Percentiles rank a stretch among this genome's conserved stretches.
Conservation (phyloP, 2,888 invertebrate species). For the Lagria hirta region DNA sequence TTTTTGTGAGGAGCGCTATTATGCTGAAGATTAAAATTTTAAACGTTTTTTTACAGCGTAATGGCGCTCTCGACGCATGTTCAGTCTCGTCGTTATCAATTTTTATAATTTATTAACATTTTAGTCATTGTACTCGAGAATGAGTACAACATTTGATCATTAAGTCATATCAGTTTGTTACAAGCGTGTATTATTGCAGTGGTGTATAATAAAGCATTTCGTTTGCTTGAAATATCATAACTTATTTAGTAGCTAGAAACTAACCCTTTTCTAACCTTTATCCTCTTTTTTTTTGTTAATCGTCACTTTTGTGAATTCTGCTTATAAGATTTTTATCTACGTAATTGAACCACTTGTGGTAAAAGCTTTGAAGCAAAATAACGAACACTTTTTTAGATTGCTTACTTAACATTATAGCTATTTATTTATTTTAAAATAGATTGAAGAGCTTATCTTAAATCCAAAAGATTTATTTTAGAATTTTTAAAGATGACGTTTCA, state of each 20-base stretch:
- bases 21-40: conserved; percentile 10
- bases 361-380: no score
- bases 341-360: no score
- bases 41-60: conserved; percentile 2
- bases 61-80: conserved; percentile 20
- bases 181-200: conserved; percentile 57
- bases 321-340: no score
- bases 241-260: conserved; percentile 21
- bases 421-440: no score
- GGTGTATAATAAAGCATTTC: conserved; percentile 58
- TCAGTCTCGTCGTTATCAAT: conserved; percentile 42
- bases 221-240: conserved; percentile 49
- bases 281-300: no score
- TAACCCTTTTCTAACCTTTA: no score
- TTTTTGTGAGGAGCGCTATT: conserved; percentile 21
- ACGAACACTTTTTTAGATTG: no score
- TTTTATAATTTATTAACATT: conserved; percentile 47
- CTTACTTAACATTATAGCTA: no score
- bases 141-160: conserved; percentile 54
- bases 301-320: no score
- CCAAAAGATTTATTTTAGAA: no score
- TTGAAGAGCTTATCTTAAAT: no score
- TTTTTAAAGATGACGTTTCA: no score
- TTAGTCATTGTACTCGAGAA: conserved; percentile 34
- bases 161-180: conserved; percentile 57